phyloP scores from a whole-genome alignment of 2,113 vertebrate species.

The Orientallactaga bullata region DNA sequence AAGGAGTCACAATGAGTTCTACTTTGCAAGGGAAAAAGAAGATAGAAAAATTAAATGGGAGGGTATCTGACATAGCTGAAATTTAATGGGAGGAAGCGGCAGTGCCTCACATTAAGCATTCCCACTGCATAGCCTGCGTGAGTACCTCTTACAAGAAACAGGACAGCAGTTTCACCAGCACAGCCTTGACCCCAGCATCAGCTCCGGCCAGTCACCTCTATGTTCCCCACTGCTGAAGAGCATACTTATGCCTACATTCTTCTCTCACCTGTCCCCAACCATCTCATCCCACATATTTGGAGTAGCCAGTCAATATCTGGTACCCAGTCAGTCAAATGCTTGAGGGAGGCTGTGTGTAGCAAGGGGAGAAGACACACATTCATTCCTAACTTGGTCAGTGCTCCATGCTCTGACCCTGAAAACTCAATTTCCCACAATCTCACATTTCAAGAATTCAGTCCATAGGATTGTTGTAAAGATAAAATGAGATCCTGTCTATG shows the following conservation, averaged over 20 bases:
- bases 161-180: neutral
- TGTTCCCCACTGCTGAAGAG: neutral
- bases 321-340: neutral
- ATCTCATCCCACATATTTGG: neutral
- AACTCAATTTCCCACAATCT: neutral
- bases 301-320: neutral
- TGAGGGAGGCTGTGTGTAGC: neutral
- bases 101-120: neutral
- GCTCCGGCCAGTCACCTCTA: neutral
- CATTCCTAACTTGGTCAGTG: too few relatives aligned
- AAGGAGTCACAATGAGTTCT: slow-evolving; percentile 8
- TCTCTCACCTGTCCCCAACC: neutral
- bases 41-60: neutral
- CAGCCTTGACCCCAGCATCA: too few relatives aligned
- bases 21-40: neutral
- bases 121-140: neutral
- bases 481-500: neutral
- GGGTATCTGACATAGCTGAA: neutral
- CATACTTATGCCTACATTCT: neutral
- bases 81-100: neutral
- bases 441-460: neutral
- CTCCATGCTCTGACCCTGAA: neutral
- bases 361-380: neutral
- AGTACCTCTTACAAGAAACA: accelerated
- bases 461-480: neutral